Evolutionary conservation across 2,888 invertebrate genomes (phyloP).

Genomic region (Andrena praecox): DNA sequence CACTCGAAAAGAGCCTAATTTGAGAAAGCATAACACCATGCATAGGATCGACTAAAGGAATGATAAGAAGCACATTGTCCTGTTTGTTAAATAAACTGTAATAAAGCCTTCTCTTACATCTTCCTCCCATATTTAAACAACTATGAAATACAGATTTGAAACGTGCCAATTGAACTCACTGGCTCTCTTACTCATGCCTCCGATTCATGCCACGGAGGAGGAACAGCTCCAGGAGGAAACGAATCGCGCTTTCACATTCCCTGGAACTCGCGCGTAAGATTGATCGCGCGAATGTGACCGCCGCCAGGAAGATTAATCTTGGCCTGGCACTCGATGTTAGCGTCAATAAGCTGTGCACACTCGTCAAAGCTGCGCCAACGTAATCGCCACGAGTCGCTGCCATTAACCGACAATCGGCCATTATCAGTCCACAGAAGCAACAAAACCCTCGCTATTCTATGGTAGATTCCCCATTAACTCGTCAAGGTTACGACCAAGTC

Average conservation of each 20-base stretch:
- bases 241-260: conserved; percentile 39
- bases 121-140: background rate
- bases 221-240: conserved; percentile 19
- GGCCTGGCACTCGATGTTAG: conserved; percentile 42
- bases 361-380: conserved; percentile 41
- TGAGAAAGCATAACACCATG: no score
- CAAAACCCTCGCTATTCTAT: conserved; percentile 21
- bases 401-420: conserved; percentile 53
- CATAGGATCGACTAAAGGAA: no score
- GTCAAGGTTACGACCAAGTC: conserved; percentile 39
- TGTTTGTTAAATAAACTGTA: no score
- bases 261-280: conserved; percentile 36
- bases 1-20: no score
- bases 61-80: no score
- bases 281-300: conserved; percentile 43
- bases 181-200: background rate
- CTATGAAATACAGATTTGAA: background rate
- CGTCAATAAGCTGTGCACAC: conserved; percentile 51
- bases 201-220: background rate
- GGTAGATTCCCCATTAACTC: conserved; percentile 9
- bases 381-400: conserved; percentile 45
- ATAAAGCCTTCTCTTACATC: no score
- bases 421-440: conserved; percentile 38
- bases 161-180: conserved; percentile 4
- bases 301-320: conserved; percentile 60